Percentiles rank a stretch among this genome's conserved stretches.
Evolutionary conservation across 2,113 vertebrate species (phyloP).

Genomic region (Microtus ochrogaster): DNA sequence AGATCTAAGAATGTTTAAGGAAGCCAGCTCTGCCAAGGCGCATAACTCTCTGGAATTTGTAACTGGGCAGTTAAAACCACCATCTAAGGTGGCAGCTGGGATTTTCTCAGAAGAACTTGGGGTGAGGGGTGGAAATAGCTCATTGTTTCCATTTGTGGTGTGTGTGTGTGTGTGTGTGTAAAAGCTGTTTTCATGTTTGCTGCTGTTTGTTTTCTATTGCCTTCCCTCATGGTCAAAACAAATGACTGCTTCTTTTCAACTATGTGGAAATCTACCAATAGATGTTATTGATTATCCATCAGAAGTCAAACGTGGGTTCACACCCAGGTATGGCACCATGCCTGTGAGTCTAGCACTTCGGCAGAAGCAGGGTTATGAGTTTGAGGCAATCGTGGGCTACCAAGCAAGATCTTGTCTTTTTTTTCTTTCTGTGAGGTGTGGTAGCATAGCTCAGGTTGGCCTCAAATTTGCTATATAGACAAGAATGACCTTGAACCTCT

Average conservation of each 20-base stretch:
- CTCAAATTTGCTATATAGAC: background rate
- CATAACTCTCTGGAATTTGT: constrained; percentile 55
- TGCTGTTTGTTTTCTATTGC: background rate
- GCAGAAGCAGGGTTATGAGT: background rate
- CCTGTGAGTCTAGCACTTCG: background rate
- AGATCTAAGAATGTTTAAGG: constrained; percentile 60
- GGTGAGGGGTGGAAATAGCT: constrained; percentile 57
- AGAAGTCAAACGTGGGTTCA: background rate
- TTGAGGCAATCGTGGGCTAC: background rate
- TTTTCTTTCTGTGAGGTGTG: background rate
- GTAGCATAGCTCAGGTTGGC: background rate
- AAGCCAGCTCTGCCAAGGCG: constrained; percentile 54
- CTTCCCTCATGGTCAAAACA: constrained; percentile 35
- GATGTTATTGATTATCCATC: background rate
- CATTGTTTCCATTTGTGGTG: constrained; percentile 55
- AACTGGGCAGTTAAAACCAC: constrained; percentile 58
- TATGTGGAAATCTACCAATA: constrained; percentile 27
- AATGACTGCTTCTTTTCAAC: constrained; percentile 41
- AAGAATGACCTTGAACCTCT: background rate
- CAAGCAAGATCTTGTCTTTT: background rate
- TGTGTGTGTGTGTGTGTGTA: constrained; percentile 54
- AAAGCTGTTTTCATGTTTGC: constrained; percentile 50
- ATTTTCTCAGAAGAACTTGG: constrained; percentile 74
- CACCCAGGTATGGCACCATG: background rate
- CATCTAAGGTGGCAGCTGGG: constrained; percentile 33